These are phyloP conservation scores for Heterotis niloticus DNA, from an alignment of 2,113 vertebrate genomes.

Conservation along the genomic window DNA sequence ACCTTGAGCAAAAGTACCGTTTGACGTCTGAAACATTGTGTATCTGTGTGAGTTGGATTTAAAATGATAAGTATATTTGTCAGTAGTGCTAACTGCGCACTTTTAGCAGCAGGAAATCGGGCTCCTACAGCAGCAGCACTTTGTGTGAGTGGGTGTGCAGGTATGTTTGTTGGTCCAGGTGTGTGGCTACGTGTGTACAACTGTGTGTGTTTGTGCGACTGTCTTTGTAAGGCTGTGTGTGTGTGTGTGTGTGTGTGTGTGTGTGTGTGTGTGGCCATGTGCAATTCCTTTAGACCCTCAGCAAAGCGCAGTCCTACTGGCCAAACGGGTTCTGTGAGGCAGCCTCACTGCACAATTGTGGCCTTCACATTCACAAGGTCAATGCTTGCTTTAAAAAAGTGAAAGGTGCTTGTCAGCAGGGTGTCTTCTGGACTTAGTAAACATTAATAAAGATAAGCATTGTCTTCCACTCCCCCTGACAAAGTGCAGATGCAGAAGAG, in stretches of 20 bases:
- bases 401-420: conserved; percentile 16
- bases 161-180: background rate
- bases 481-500: background rate
- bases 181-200: background rate
- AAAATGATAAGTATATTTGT: too few species aligned
- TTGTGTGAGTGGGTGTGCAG: too few species aligned
- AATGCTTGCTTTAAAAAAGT: background rate
- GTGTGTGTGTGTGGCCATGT: conserved; percentile 14
- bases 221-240: too few species aligned
- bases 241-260: conserved; percentile 20
- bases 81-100: too few species aligned
- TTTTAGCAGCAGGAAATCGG: too few species aligned
- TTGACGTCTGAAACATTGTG: too few species aligned
- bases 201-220: background rate
- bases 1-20: too few species aligned
- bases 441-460: conserved; percentile 6
- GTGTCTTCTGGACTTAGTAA: background rate
- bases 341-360: background rate
- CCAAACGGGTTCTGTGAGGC: background rate
- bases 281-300: background rate
- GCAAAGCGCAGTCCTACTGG: background rate
- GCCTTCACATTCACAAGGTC: conserved; percentile 13
- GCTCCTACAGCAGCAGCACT: too few species aligned
- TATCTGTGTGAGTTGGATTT: too few species aligned
- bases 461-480: background rate